Percentiles rank a stretch among this genome's conserved stretches.
phyloP scores from a whole-genome alignment of 2,888 invertebrate species.

The Melieria omissa region DNA sequence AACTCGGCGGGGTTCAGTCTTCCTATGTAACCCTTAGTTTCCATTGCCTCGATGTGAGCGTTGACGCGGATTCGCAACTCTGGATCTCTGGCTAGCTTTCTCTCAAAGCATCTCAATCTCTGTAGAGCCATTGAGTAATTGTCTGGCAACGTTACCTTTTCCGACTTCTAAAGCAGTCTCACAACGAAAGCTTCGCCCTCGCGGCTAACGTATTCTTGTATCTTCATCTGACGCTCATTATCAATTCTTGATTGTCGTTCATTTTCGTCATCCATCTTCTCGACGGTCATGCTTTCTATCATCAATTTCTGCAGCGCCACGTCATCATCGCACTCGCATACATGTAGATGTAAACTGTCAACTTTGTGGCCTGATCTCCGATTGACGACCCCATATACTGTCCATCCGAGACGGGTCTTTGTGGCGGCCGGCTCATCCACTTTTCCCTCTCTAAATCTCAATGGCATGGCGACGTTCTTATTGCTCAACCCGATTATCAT shows the following conservation, averaged over 20 bases:
- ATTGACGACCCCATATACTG: constrained; percentile 25
- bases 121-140: constrained; percentile 41
- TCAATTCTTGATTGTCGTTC: too few species aligned
- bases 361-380: background rate
- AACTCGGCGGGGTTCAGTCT: constrained; percentile 50
- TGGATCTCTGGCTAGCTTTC: constrained; percentile 43
- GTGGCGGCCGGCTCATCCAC: constrained; percentile 35
- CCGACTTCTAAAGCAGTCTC: constrained; percentile 19
- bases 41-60: constrained; percentile 30
- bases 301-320: constrained; percentile 38
- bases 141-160: constrained; percentile 43
- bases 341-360: constrained; percentile 31
- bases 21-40: too few species aligned
- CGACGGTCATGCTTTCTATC: constrained; percentile 27
- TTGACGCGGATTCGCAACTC: constrained; percentile 41
- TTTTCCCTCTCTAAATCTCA: constrained; percentile 35
- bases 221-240: background rate
- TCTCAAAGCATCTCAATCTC: constrained; percentile 36
- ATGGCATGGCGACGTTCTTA: constrained; percentile 35
- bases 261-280: constrained; percentile 4
- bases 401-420: constrained; percentile 41
- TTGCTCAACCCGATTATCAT: constrained; percentile 40
- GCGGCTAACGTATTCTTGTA: constrained; percentile 13
- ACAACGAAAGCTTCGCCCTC: constrained; percentile 35
- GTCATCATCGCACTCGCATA: constrained; percentile 40